Evolutionary conservation across 2,797 vertebrate species (phyloP), one percentile per base, ranked within the genome.

Genomic region (Anas bernieri): DNA sequence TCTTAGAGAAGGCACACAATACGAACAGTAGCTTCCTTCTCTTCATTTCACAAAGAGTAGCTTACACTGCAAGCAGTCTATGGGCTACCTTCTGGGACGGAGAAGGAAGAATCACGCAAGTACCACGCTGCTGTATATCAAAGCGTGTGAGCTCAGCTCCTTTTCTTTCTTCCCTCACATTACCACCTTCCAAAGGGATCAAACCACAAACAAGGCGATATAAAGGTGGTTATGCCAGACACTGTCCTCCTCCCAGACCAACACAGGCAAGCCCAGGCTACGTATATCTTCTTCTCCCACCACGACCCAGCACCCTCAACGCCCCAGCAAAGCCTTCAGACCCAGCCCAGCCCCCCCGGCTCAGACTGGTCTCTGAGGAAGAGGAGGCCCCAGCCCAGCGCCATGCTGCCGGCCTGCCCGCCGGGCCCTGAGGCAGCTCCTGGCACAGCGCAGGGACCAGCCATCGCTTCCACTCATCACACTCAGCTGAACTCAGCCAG

Each of bases 91-190:
- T 33, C 68, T 6, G 30, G 39, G 68, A 55, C 25, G 8, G 13
- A 17, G 43, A 6, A 33, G 43, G 48, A 16, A 8, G 9, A 86
- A 35, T 6, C 1, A 33, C 26, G 12, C n/a, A 18, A 21, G 13
- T 1, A 6, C 4, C 0, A 2, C 0, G 4, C 39, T 31, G 50
- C 12, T 50, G 23, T 25, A 14, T 25, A 41, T 2, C 46, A 2
- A 28, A 54, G 31, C 8, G 12, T 0, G 0, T 6, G 4, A 5
- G 10, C 11, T n/a, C 2, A n/a, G 3, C 30, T 9, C 31, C 20
- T 17, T 5, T 15, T 10, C 68, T 39, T 33, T 15, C 30, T 23
- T 45, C 74, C 68, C 50, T 52, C 43, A 7, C 55, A 8, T 45
- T 26, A 7, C 18, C 43, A 28, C 50, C 50, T 45, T 9, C 77